A percentile compares a stretch with the other conserved stretches of the same genome.
These are phyloP conservation scores for Drosophila rhopaloa DNA, from an alignment of 1,140 invertebrate genomes.

Conservation along the genomic window DNA sequence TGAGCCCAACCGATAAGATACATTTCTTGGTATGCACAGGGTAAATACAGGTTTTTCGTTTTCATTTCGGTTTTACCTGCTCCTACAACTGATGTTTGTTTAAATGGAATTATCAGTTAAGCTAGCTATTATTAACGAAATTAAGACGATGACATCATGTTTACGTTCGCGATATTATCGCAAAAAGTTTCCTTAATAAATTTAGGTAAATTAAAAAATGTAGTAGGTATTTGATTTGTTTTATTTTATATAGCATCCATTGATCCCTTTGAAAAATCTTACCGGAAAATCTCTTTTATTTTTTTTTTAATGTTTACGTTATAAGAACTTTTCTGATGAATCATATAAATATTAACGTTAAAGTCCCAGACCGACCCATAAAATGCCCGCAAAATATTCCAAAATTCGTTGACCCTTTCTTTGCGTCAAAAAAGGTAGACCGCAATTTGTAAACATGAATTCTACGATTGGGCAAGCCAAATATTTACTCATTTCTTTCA, in stretches of 20 bases:
- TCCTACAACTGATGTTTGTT: conserved; percentile 55
- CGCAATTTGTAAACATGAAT: conserved; percentile 29
- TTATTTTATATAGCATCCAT: no score
- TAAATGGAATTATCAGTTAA: conserved; percentile 77
- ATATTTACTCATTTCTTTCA: conserved; percentile 52
- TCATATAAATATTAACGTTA: background rate
- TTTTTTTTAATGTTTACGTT: background rate
- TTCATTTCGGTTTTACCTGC: conserved; percentile 19
- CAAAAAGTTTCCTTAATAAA: background rate
- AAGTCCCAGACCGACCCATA: background rate
- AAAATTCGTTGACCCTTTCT: conserved; percentile 42
- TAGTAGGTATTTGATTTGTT: no score
- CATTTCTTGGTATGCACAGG: conserved; percentile 35
- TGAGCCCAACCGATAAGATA: conserved; percentile 72
- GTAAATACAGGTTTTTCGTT: conserved; percentile 23
- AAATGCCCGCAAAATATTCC: background rate
- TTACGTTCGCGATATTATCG: conserved; percentile 34
- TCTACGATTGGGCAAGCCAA: conserved; percentile 27
- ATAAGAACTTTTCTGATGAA: background rate
- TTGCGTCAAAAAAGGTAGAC: conserved; percentile 50
- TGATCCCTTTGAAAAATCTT: no score
- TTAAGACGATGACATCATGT: conserved; percentile 67
- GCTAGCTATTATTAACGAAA: conserved; percentile 31
- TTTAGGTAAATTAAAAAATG: background rate
- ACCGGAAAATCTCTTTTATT: background rate